These are phyloP conservation scores for Nesospiza acunhae DNA, from an alignment of 2,113 vertebrate genomes.

Conservation along the genomic window DNA sequence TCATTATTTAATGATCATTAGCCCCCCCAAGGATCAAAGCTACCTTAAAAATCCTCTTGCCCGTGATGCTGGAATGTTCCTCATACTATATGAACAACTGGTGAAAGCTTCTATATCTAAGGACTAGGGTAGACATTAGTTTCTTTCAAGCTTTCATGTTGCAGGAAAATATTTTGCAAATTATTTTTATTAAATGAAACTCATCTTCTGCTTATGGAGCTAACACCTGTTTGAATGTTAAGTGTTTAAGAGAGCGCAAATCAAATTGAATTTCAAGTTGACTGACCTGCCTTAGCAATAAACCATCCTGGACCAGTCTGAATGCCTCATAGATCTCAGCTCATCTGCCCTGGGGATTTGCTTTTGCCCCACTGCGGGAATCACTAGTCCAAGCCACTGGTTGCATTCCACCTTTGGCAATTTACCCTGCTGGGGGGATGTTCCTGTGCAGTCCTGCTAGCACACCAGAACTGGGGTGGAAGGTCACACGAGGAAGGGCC, in stretches of 20 bases:
- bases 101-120: conserved; percentile 17
- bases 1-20: conserved; percentile 33
- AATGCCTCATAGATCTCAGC: conserved; percentile 46
- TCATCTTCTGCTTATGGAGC: conserved; percentile 52
- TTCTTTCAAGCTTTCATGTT: conserved; percentile 53
- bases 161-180: conserved; percentile 29
- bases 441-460: neutral
- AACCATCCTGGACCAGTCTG: conserved; percentile 58
- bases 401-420: neutral
- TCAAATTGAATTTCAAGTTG: conserved; percentile 72
- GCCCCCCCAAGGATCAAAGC: neutral
- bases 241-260: conserved; percentile 44
- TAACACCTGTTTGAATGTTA: conserved; percentile 54
- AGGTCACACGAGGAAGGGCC: neutral
- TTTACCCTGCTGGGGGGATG: neutral
- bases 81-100: neutral
- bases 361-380: neutral
- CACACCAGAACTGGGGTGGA: neutral
- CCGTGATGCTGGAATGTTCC: neutral
- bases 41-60: conserved; percentile 1
- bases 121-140: conserved; percentile 5
- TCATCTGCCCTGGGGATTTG: neutral
- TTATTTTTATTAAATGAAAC: neutral
- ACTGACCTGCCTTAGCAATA: conserved; percentile 72
- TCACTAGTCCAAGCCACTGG: neutral